These are phyloP conservation scores for Philopotamus ludificatus DNA, from an alignment of 1,140 invertebrate species.

Conservation along the genomic window DNA sequence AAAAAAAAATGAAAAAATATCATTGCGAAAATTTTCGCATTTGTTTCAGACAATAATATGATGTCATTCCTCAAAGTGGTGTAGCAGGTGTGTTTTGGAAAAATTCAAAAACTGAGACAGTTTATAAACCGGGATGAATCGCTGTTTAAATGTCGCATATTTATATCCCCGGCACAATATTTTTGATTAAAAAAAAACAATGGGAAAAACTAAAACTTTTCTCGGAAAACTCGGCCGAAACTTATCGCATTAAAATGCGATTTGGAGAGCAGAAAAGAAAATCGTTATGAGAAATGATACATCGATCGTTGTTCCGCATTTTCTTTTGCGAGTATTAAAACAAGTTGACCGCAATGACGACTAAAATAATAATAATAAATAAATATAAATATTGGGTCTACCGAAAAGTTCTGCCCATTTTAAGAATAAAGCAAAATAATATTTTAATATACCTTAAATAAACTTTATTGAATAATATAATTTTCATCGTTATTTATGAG, in stretches of 20 bases:
- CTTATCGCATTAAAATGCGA: neutral
- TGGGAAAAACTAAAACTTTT: neutral
- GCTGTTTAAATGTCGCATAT: slow-evolving; percentile 3
- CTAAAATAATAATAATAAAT: too few relatives aligned
- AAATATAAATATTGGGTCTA: too few relatives aligned
- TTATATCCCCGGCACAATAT: slow-evolving; percentile 3
- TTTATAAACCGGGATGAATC: slow-evolving; percentile 5
- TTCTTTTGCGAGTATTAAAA: too few relatives aligned
- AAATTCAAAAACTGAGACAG: slow-evolving; percentile 8
- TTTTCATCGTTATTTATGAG: too few relatives aligned
- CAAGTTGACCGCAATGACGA: too few relatives aligned
- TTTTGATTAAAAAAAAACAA: slow-evolving; percentile 8
- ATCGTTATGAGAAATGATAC: too few relatives aligned
- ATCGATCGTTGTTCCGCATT: too few relatives aligned
- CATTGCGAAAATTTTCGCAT: neutral
- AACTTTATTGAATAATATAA: too few relatives aligned
- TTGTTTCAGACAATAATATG: neutral
- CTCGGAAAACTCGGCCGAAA: neutral
- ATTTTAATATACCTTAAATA: too few relatives aligned
- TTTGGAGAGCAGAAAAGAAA: neutral
- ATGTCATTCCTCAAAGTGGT: neutral
- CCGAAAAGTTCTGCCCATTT: too few relatives aligned
- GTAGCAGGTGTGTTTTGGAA: neutral
- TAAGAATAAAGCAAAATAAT: too few relatives aligned
- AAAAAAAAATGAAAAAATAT: too few relatives aligned